Base-by-base conservation (phyloP, 2,888 invertebrate genomes). In the Temnothorax unifasciatus region DNA sequence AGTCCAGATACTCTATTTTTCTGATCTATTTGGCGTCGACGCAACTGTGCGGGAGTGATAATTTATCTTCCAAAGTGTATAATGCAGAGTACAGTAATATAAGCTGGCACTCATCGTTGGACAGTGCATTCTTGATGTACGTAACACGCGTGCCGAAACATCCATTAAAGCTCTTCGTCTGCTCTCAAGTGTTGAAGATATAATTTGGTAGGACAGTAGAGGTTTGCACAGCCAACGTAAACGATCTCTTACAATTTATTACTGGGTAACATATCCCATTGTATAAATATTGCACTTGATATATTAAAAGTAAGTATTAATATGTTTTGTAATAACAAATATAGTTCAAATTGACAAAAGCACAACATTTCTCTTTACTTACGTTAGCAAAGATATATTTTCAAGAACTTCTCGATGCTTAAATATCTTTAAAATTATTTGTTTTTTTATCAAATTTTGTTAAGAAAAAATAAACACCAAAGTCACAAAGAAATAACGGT, bases 111-210 rank as follows among this genome's bases (percentile, higher is more conserved):
- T n/a, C 44, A 21, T 47, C 38, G 25, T 38, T 52, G 25, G 34
- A 34, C 34, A 57, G 54, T 64, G 29, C 29, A 77, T 64, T 73
- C 54, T 75, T 77, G 77, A 54, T 29, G 57, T 74, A 69, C 25
- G 44, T 50, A 54, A 82, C 69, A 76, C 81, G 86, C 85, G 85
- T 82, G 85, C 85, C 82, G 47, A 76, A 77, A 86, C 84, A 74
- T 77, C 57, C 64, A 86, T 87, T 84, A 87, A 87, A 57, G 34
- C n/a, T 74, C 52, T 69, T 57, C 81, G 75, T n/a, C 57, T 54
- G 41, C 44, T 76, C 66, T 86, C 38, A 54, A 82, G 50, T 74
- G 52, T 52, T 52, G 25, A 71, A 41, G 47, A 29, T 34, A 52
- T 50, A 50, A 29, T 64, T 41, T 64, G 34, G 34, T 34, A 0